Evolutionary conservation across 2,113 vertebrate genomes (phyloP), one percentile per base, ranked within the genome.

Genomic region (Nibea albiflora): DNA sequence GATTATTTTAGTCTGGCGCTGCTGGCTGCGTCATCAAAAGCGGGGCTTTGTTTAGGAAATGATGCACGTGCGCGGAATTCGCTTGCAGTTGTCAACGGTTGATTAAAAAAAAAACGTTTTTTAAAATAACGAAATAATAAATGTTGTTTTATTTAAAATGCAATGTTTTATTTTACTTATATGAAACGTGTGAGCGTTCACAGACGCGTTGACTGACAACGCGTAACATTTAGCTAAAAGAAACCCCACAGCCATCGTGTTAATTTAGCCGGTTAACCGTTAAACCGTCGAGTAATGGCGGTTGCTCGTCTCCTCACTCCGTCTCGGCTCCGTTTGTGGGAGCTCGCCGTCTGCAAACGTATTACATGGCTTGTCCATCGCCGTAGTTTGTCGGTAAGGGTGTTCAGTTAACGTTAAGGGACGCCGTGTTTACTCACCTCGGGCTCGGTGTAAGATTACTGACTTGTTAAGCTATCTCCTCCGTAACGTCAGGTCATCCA

Each of bases 1-100:
- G 92, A 95, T 89, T 94, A n/a, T 0, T 90, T 64, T 17, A 2
- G 94, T 20, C 94, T 95, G 67, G 6, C 1, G 0, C 1, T 4
- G 10, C 16, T 14, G 0, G 0, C 14, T 28, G 90, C 94, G 95
- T 93, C 93, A 93, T 76, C 24, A 39, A 17, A 79, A 63, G 85
- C 80, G 70, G 77, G 35, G 75, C 65, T 70, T 75, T 89, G 83
- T 90, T 91, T 90, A 62, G 86, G 82, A 77, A 86, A 62, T 53
- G 4, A 31, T 61, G 68, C 83, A 81, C 61, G 85, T 90, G 84
- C 19, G 11, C 20, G 19, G 11, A 58, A 61, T 28, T 31, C 8
- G 26, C 17, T 46, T 0, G 4, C 2, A 1, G n/a, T 47, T 35
- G n/a, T 47, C 9, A 64, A 42, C 22, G 3, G 50, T 11, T 20